Conservation (phyloP, 2,888 invertebrate genomes). For the Leptopterna dolabrata region DNA sequence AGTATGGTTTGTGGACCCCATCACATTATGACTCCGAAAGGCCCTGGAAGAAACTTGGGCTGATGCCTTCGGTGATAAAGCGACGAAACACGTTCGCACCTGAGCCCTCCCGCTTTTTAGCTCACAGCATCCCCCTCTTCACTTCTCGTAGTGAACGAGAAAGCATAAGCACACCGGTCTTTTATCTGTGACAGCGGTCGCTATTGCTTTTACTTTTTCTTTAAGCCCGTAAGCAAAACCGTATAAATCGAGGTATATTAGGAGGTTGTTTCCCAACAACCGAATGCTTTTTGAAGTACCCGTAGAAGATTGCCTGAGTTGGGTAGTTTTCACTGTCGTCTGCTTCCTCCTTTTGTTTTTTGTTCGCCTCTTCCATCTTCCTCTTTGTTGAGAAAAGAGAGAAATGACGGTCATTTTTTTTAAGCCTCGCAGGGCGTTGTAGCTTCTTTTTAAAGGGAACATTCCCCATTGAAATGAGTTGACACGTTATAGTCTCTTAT, state of each 20-base stretch:
- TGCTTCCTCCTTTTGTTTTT: neutral
- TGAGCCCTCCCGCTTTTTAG: neutral
- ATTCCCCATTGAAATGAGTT: neutral
- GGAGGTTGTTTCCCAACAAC: neutral
- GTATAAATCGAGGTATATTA: conserved; percentile 1
- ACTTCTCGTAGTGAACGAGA: neutral
- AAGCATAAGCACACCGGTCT: neutral
- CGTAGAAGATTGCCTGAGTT: neutral
- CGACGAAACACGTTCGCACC: neutral
- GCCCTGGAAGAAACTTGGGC: neutral
- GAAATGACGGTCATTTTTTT: neutral
- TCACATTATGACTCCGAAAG: neutral
- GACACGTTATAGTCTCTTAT: neutral
- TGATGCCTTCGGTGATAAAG: neutral
- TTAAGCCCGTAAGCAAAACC: neutral
- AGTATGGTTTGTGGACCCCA: neutral
- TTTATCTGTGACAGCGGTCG: neutral
- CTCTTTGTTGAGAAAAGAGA: neutral
- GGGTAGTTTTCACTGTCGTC: neutral
- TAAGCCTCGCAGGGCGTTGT: neutral
- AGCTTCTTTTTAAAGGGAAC: neutral
- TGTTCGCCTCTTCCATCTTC: neutral
- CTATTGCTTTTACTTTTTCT: neutral
- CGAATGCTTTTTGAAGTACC: conserved; percentile 3
- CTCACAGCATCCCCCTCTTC: neutral